phyloP scores from a whole-genome alignment of 2,797 vertebrate species.

The Tiaroga cobitis region DNA sequence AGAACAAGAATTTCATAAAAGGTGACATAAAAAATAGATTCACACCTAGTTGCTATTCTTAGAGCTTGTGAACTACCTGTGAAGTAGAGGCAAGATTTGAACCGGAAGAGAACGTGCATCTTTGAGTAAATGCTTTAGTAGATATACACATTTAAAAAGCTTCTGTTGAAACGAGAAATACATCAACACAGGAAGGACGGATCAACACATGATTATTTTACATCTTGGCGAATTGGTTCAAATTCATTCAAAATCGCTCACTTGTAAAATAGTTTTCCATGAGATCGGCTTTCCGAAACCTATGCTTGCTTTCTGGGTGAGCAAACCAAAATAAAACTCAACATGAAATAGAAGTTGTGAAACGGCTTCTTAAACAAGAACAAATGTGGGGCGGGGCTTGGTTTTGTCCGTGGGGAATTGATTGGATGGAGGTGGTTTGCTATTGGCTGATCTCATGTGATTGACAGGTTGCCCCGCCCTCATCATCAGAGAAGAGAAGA shows the following conservation, averaged over 20 bases:
- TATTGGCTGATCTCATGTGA: neutral
- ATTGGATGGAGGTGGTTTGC: neutral
- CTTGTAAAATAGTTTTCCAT: too few species aligned
- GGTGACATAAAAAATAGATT: neutral
- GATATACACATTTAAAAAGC: neutral
- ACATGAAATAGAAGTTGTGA: neutral
- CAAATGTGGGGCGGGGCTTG: neutral
- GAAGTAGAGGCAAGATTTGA: neutral
- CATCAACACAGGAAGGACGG: neutral
- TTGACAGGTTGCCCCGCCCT: neutral
- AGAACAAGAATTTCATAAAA: neutral
- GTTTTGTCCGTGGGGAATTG: neutral
- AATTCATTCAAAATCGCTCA: neutral
- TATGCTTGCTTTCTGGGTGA: neutral
- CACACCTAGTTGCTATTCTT: conserved; percentile 3
- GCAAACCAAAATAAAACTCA: neutral
- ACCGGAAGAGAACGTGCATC: neutral
- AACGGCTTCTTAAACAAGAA: neutral
- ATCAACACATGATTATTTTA: neutral
- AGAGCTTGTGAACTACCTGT: neutral
- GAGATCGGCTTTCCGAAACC: neutral
- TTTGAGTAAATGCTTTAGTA: neutral
- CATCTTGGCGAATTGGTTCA: neutral
- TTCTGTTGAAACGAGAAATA: neutral
- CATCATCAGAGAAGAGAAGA: neutral